Evolutionary conservation across 2,113 vertebrate species (phyloP), one percentile per base, ranked within the genome.

Genomic region (Eira barbara): DNA sequence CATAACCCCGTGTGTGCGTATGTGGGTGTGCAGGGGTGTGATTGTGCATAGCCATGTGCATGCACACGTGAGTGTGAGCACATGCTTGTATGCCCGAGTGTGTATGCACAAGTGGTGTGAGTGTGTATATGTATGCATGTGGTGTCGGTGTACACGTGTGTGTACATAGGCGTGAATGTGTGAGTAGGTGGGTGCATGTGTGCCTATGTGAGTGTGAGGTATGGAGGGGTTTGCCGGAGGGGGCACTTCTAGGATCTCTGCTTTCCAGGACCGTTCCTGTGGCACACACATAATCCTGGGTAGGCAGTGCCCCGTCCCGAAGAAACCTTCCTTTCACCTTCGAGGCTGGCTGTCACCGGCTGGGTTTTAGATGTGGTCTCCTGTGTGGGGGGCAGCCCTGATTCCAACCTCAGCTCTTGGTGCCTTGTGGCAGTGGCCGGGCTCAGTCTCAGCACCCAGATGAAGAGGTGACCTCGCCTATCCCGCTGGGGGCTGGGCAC

Each of bases 391-490:
- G 39, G 27, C 34, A 3, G 65, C 59, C 29, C 39, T 45, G 63
- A 31, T 52, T 21, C 12, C 1, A 7, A 57, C 71, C 63, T n/a
- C n/a, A 3, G 47, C 59, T 29, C 61, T 80, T 45, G 49, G 31
- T 11, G 42, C 34, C 1, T 0, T 21, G 18, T 36, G 74, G 80
- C 76, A 0, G 4, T 39, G 55, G 57, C 45, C 25, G n/a, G 55
- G 7, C 63, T 31, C 1, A 0, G 36, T 13, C 23, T 20, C 6
- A 4, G 78, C 13, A 10, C 63, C 52, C 0, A 0, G 31, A 4
- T 0, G 0, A 5, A 0, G 6, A n/a, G 4, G 25, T 21, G 12
- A 17, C 15, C 0, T 0, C 4, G 5, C n/a, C 18, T 7, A 1
- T 12, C 57, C 49, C 4, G 0, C 65, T 3, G 29, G 13, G 92